Evolutionary conservation across 2,797 vertebrate genomes (phyloP), one percentile per base, ranked within the genome.

Genomic region (Botia almorhae): DNA sequence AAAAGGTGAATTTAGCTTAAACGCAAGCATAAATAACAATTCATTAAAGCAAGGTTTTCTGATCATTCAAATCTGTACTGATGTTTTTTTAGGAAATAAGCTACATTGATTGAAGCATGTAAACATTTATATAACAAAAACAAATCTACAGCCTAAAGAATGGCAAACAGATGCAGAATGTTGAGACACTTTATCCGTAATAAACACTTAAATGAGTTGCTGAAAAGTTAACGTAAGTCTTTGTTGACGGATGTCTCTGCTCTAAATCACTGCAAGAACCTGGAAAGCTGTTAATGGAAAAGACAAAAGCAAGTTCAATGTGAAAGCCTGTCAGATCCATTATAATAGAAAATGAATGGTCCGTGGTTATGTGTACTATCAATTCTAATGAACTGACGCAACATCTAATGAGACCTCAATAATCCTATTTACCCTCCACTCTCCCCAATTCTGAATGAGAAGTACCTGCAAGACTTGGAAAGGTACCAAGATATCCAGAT

Each of bases 371-470:
- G 19, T 72, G 7, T 23, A 10, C n/a, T 16, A 7, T 50, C 69
- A 56, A 46, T 65, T 29, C 26, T 43, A 19, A 23, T 70, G 55
- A 78, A 78, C 0, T 61, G 55, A 67, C 17, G 50, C 17, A 73
- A 19, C 14, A 21, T 43, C 29, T 51, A 72, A 72, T 68, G 53
- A 69, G 51, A 77, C 14, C 23, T 61, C n/a, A 58, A 55, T 73
- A 73, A 80, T 65, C 69, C 60, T 19, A 72, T 72, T 71, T 29
- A 65, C 26, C 33, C 50, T 69, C n/a, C 14, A 64, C 19, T 72
- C n/a, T 60, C 48, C 36, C 17, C 19, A 17, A 6, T 43, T 72
- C 60, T 80, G 14, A 56, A 73, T 73, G 16, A 13, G 69, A 43
- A 46, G 67, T 19, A 78, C 43, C 50, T 26, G 36, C 50, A 6